Evolutionary conservation across 2,888 invertebrate species (phyloP), one percentile per base, ranked within the genome.

Genomic region (Ecdyonurus torrentis): DNA sequence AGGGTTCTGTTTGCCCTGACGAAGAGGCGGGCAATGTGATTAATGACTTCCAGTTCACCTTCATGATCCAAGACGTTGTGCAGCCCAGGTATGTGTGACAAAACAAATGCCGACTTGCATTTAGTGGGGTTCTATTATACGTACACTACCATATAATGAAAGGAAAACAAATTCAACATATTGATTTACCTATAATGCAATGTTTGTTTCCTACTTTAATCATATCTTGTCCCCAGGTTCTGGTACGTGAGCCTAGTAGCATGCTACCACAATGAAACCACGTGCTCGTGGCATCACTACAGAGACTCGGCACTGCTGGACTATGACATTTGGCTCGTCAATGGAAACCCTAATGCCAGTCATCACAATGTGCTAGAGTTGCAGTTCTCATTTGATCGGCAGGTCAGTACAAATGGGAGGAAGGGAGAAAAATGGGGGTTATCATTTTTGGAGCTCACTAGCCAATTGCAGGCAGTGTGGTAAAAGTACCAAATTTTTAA

Each of bases 171-270:
- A n/a, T n/a, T n/a, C n/a, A n/a, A n/a, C n/a, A n/a, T n/a, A n/a
- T n/a, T 18, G 64, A 63, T 60, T 52, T 58, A 61, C 58, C 19
- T 61, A 63, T 22, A 61, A 20, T 50, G 63, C 63, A 52, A 59
- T 60, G 53, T 1, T 25, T 58, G 19, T 25, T 25, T 18, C n/a
- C 18, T 55, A 37, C 2, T 59, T 37, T 25, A 59, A n/a, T n/a
- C n/a, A 60, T 76, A 74, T 50, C 74, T 23, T 63, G 58, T 62
- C 65, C 67, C 53, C 71, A 92, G 93, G 72, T 96, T 94, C 76
- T 96, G 95, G 95, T 98, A 96, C 77, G 81, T 97, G 66, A 94
- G 95, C 66, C 80, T 97, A 76, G 94, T 95, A 37, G 86, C 96
- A 23, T 98, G 97, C 75, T 90, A 90, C 72, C 82, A 89, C 66